phyloP scores from a whole-genome alignment of 2,113 vertebrate species.

The Castor canadensis region DNA sequence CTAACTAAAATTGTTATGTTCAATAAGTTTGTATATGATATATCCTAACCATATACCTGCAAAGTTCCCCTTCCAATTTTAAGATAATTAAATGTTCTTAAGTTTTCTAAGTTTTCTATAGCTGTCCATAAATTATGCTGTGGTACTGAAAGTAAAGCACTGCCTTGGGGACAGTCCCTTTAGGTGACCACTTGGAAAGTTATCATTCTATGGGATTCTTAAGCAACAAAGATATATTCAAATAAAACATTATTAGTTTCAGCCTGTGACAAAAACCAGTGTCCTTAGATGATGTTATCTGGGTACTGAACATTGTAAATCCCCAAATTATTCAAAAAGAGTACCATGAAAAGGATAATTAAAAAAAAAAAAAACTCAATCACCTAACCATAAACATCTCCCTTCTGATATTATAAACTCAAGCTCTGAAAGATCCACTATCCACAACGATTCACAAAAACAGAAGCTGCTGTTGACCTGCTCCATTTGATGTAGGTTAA shows the following conservation, averaged over 20 bases:
- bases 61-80: background rate
- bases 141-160: background rate
- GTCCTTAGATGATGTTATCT: background rate
- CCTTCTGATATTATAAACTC: background rate
- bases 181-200: background rate
- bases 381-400: background rate
- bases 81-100: conserved; percentile 18
- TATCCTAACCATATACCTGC: background rate
- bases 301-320: background rate
- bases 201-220: background rate
- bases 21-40: background rate
- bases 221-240: conserved; percentile 45
- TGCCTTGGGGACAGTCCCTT: background rate
- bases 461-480: rapidly evolving
- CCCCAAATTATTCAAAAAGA: conserved; percentile 23
- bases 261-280: background rate
- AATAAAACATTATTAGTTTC: conserved; percentile 40
- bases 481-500: background rate
- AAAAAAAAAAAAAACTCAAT: background rate
- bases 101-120: background rate
- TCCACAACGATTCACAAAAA: background rate
- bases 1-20: background rate
- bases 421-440: background rate
- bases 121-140: background rate
- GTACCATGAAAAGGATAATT: background rate